phyloP scores from a whole-genome alignment of 2,113 vertebrate genomes.

The Atlantisia rogersi region DNA sequence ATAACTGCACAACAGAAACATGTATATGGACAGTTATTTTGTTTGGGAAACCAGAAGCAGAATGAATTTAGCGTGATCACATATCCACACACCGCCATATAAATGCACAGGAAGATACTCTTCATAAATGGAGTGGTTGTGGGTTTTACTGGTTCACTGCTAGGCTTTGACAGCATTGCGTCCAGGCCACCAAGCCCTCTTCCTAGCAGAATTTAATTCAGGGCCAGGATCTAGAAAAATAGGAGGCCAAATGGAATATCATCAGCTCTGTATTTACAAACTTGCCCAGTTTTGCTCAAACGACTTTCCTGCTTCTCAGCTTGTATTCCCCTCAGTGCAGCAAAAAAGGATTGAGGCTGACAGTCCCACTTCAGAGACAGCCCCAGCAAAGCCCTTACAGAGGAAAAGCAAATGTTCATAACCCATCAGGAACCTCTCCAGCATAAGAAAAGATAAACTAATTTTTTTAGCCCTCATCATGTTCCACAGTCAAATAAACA shows the following conservation, averaged over 20 bases:
- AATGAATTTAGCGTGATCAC: background rate
- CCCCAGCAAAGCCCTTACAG: background rate
- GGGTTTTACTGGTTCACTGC: background rate
- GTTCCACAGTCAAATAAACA: slow-evolving; percentile 9
- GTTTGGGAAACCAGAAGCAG: background rate
- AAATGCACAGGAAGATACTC: background rate
- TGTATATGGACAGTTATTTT: background rate
- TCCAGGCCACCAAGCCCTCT: background rate
- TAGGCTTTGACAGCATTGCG: background rate
- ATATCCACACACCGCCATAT: background rate
- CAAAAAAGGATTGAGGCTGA: background rate
- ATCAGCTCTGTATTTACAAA: background rate
- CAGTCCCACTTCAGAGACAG: background rate
- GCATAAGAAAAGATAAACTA: background rate
- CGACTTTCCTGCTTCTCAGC: background rate
- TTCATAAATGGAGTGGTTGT: background rate
- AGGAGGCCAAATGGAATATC: background rate
- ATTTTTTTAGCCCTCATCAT: background rate
- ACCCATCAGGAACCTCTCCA: background rate
- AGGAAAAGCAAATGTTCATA: background rate
- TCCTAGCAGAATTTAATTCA: background rate
- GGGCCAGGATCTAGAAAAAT: background rate
- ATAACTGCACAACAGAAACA: background rate
- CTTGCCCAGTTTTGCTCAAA: background rate
- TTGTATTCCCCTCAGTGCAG: background rate